phyloP scores from a whole-genome alignment of 2,797 vertebrate genomes.

The Momotus momota region DNA sequence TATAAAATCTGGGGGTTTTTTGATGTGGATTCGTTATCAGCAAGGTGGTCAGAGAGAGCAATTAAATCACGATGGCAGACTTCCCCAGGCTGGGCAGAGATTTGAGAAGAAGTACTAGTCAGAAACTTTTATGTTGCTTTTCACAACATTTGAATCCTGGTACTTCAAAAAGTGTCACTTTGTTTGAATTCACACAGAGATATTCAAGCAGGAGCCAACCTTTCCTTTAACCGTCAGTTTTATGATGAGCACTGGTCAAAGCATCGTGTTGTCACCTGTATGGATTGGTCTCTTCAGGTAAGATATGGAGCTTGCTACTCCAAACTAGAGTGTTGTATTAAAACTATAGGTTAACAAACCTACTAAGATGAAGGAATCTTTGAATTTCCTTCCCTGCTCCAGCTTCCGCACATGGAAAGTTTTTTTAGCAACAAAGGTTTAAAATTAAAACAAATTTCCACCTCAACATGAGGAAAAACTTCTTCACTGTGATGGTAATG shows the following conservation, averaged over 20 bases:
- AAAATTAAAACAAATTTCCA: not conserved
- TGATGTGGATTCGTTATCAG: not conserved
- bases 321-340: not conserved
- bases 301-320: conserved; percentile 18
- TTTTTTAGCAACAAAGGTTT: not conserved
- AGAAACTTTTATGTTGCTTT: not conserved
- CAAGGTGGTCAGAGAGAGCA: not conserved
- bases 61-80: not conserved
- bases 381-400: not conserved
- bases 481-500: too few species aligned
- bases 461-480: too few species aligned
- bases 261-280: conserved; percentile 95
- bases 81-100: not conserved
- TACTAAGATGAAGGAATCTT: not conserved
- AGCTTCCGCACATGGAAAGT: not conserved
- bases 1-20: not conserved
- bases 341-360: not conserved
- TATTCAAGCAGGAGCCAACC: conserved; percentile 89
- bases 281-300: conserved; percentile 98
- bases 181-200: conserved; percentile 77
- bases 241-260: conserved; percentile 98
- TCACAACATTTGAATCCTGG: not conserved
- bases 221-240: conserved; percentile 92
- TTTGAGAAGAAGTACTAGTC: not conserved
- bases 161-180: not conserved